A percentile compares a stretch with the other conserved stretches of the same genome.
Conservation (phyloP, 2,888 invertebrate genomes). For the Caenorhabditis japonica region DNA sequence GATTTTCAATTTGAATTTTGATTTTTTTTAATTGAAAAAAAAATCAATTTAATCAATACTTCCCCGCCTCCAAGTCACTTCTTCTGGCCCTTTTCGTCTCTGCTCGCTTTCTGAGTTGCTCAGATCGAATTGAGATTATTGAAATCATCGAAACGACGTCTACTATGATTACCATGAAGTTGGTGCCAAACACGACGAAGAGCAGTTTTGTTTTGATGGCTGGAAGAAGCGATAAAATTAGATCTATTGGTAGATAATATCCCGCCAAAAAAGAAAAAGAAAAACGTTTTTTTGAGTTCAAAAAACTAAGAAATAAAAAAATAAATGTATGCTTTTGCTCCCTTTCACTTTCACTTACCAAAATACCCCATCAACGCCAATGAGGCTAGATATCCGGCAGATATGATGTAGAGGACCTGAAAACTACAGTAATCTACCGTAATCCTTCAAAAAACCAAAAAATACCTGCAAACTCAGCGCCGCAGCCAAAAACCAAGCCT, state of each 20-base stretch:
- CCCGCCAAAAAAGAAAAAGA: not conserved
- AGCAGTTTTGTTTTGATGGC: conserved; percentile 33
- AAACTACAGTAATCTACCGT: conserved; percentile 1
- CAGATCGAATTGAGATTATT: conserved; percentile 25
- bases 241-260: not conserved
- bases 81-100: conserved; percentile 16
- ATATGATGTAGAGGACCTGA: conserved; percentile 35
- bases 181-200: conserved; percentile 29
- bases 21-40: not conserved
- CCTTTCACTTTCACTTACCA: too few relatives aligned
- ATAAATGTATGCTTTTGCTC: too few relatives aligned
- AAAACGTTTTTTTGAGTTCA: conserved; percentile 1
- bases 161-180: conserved; percentile 32
- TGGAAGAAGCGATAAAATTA: not conserved
- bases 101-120: conserved; percentile 32
- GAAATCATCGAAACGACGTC: conserved; percentile 39
- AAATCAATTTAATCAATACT: conserved; percentile 13
- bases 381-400: conserved; percentile 44
- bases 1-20: conserved; percentile 5
- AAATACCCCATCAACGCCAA: conserved; percentile 50
- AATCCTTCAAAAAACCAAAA: too few relatives aligned
- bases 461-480: conserved; percentile 40
- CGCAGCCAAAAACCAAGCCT: conserved; percentile 50
- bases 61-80: conserved; percentile 20
- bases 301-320: not conserved